These are phyloP conservation scores for Aptenodytes patagonicus DNA, from an alignment of 2,113 vertebrate genomes.

Conservation along the genomic window DNA sequence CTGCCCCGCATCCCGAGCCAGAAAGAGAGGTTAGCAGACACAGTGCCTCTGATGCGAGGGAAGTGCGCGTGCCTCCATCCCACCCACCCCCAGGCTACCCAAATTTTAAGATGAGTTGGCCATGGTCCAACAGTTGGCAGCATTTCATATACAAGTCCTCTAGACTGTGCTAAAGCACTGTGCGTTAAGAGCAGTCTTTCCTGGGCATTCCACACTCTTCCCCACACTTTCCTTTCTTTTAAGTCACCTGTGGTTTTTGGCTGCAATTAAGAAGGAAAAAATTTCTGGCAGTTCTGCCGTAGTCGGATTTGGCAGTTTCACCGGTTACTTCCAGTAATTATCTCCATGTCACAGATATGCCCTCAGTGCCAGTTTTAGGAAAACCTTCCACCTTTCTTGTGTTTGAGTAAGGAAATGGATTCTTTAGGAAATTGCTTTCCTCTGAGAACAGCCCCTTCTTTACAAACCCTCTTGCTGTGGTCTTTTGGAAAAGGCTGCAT, in stretches of 20 bases:
- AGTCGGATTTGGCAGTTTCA: conserved; percentile 40
- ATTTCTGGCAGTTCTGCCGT: background rate
- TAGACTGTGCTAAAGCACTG: conserved; percentile 8
- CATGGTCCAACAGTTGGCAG: background rate
- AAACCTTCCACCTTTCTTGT: conserved; percentile 20
- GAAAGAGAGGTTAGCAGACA: background rate
- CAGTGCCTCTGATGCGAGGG: background rate
- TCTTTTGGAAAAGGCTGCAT: background rate
- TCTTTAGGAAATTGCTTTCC: conserved; percentile 29
- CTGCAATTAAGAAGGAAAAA: conserved; percentile 5
- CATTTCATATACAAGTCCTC: conserved; percentile 1
- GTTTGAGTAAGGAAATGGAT: conserved; percentile 18
- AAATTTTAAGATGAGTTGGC: background rate
- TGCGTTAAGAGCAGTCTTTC: background rate
- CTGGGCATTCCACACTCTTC: conserved; percentile 5
- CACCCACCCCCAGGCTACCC: background rate
- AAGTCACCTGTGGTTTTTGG: conserved; percentile 73
- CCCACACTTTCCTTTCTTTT: conserved; percentile 11
- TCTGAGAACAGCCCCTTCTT: background rate
- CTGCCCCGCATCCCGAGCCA: background rate
- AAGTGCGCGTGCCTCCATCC: background rate
- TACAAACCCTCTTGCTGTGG: background rate
- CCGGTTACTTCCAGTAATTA: conserved; percentile 64
- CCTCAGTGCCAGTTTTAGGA: conserved; percentile 11
- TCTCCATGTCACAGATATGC: conserved; percentile 5